Evolutionary conservation across 2,797 vertebrate genomes (phyloP).

Genomic region (Amphiprion clarkii): DNA sequence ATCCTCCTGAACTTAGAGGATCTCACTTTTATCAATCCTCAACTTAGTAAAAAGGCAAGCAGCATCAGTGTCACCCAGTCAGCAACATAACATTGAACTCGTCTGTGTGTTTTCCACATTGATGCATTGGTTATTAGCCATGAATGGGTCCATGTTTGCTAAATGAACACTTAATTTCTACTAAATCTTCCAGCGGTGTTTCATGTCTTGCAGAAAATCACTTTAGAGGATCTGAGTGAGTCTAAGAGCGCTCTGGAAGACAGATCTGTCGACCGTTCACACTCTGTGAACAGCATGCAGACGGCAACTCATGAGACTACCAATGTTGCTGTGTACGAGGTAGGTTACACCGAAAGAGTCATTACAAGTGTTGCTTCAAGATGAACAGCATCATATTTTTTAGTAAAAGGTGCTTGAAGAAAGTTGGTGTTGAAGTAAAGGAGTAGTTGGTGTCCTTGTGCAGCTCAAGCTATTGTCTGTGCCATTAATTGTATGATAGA

Average conservation of each 20-base stretch:
- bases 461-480: not conserved
- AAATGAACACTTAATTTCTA: not conserved
- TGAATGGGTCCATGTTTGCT: not conserved
- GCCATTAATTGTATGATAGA: too few species aligned
- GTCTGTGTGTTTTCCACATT: not conserved
- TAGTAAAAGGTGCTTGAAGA: not conserved
- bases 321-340: slow-evolving; percentile 92
- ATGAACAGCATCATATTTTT: not conserved
- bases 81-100: not conserved
- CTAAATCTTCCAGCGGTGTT: slow-evolving; percentile 9
- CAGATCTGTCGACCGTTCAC: slow-evolving; percentile 82
- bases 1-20: slow-evolving; percentile 91
- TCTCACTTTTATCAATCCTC: slow-evolving; percentile 92
- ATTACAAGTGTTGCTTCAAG: not conserved
- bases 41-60: slow-evolving; percentile 89
- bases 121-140: not conserved
- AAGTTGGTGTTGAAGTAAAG: not conserved
- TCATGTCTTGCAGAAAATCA: slow-evolving; percentile 87
- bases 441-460: too few species aligned
- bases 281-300: slow-evolving; percentile 87
- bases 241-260: slow-evolving; percentile 85
- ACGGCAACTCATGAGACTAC: slow-evolving; percentile 88
- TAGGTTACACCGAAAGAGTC: slow-evolving; percentile 49
- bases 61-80: not conserved
- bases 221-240: slow-evolving; percentile 88